These are phyloP conservation scores for Lamellibrachia columna DNA, from an alignment of 2,888 invertebrate species.

Conservation along the genomic window DNA sequence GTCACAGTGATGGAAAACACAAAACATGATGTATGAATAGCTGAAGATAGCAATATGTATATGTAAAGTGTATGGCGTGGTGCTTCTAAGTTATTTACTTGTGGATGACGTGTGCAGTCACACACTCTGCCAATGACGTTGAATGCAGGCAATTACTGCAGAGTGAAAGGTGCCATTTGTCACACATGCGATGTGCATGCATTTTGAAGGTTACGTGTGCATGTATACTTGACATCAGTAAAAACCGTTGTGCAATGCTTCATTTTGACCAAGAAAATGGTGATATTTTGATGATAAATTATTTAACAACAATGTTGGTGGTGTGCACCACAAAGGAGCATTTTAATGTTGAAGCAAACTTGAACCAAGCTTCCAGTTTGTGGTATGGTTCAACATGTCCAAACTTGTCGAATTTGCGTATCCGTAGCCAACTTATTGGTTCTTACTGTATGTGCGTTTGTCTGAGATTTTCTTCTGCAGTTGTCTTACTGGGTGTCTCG, in stretches of 20 bases:
- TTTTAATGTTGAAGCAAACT: slow-evolving; percentile 14
- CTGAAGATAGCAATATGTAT: slow-evolving; percentile 16
- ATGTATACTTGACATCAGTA: not conserved
- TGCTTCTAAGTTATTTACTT: slow-evolving; percentile 14
- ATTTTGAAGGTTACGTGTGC: not conserved
- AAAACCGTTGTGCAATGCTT: not conserved
- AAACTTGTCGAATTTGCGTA: not conserved
- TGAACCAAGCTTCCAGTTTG: slow-evolving; percentile 9
- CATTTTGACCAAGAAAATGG: slow-evolving; percentile 13
- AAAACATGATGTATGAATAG: not conserved
- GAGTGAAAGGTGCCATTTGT: not conserved
- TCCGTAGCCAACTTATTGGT: not conserved
- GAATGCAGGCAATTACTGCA: not conserved
- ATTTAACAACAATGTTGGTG: not conserved
- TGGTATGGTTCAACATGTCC: not conserved
- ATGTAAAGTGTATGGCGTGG: not conserved
- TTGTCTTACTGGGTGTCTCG: slow-evolving; percentile 10
- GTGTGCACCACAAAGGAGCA: not conserved
- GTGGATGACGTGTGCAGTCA: not conserved
- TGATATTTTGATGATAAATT: not conserved
- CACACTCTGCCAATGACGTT: not conserved
- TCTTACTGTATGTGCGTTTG: not conserved
- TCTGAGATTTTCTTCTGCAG: slow-evolving; percentile 3
- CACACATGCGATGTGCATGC: not conserved
- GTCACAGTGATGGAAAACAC: not conserved